Base-by-base conservation (phyloP, 2,888 invertebrate genomes). In the Corbicula japonica region DNA sequence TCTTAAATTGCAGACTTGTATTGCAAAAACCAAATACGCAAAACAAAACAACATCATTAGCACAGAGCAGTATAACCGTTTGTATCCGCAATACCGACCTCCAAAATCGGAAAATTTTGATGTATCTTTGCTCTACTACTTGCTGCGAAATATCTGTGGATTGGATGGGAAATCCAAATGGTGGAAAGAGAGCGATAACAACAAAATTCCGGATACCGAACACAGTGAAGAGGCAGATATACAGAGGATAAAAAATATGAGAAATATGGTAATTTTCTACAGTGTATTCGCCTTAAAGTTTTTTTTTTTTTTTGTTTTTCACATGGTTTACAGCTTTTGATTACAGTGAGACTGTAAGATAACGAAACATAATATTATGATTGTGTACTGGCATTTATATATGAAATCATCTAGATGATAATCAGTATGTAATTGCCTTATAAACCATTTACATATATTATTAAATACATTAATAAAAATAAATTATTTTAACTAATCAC, bases 161-260 rank as follows among this genome's bases (percentile, higher is more conserved):
- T 23, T 62, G 6, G 62, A 62, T 34, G 18, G 3, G 2, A 62
- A 34, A 48, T 48, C 44, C 18, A 1, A 32, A 1, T 48, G 48
- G 62, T 62, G 62, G 62, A 48, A 18, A 21, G 44, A 23, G 15
- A 30, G 34, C 1, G 62, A 62, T 6, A 62, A 62, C 48, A 34
- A 23, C 10, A 48, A 62, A n/a, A 62, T 62, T 23, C 62, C 62
- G 1, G n/a, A 12, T 46, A 26, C 30, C 18, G 46, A 32, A 1
- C 0, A 1, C 4, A 34, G 34, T n/a, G 46, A 46, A 30, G 32
- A 34, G 4, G 62, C 48, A 21, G 62, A 62, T 21, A 48, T 62
- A 12, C 34, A 48, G 32, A 32, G 62, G 34, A 46, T 62, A 21
- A n/a, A 48, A 32, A 62, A 62, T 48, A 21, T 62, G 8, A 30